Evolutionary conservation across 2,113 vertebrate genomes (phyloP).

Genomic region (Ceuthmochares aereus): DNA sequence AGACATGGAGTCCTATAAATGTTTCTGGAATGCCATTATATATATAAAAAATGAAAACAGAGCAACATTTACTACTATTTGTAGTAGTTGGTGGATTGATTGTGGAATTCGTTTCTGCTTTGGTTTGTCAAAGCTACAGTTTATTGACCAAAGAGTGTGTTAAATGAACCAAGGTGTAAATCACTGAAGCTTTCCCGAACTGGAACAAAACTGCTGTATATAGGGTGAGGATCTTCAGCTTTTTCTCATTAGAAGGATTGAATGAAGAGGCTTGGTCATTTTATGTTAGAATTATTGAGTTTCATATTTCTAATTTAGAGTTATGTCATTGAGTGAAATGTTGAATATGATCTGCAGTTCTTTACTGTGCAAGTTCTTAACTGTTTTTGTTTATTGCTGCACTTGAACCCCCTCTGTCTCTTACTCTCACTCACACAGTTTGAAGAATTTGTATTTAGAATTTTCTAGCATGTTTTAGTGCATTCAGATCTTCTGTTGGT

Average conservation of each 20-base stretch:
- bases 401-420: background rate
- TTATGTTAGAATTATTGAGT: background rate
- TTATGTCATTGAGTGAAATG: background rate
- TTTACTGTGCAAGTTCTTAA: background rate
- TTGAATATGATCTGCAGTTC: background rate
- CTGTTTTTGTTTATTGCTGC: background rate
- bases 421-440: background rate
- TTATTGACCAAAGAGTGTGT: background rate
- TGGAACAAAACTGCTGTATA: background rate
- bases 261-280: background rate
- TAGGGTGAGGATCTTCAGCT: background rate
- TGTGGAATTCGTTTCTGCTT: background rate
- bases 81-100: background rate
- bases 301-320: background rate
- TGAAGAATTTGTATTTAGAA: background rate
- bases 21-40: background rate
- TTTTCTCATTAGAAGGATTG: background rate
- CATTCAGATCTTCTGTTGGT: background rate
- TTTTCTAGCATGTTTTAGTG: background rate
- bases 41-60: background rate
- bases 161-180: background rate
- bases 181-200: background rate
- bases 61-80: background rate
- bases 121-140: background rate
- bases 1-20: background rate